Conservation (phyloP, 2,797 vertebrate genomes). For the Rachycentron canadum region DNA sequence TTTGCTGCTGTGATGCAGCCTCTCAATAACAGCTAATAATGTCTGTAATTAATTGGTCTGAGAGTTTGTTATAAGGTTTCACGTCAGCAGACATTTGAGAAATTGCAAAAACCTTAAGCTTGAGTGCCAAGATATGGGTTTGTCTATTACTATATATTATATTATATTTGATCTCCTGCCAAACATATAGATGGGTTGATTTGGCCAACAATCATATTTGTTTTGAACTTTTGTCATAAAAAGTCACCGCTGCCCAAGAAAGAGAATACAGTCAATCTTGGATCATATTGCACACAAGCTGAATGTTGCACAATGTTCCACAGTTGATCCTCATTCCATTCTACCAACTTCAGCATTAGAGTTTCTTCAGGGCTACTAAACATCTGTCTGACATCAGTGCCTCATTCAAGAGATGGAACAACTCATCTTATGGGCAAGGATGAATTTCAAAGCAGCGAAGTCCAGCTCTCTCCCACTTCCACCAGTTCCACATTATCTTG, state of each 20-base stretch:
- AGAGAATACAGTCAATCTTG: constrained; percentile 1
- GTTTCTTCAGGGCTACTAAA: no score
- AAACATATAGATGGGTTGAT: not conserved
- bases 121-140: not conserved
- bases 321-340: no score
- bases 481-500: no score
- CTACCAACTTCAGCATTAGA: no score
- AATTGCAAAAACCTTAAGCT: not conserved
- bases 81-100: constrained; percentile 27
- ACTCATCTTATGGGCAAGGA: no score
- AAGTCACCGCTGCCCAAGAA: not conserved
- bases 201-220: not conserved
- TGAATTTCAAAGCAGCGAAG: no score
- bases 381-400: no score
- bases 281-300: no score
- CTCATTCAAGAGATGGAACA: no score
- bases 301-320: no score
- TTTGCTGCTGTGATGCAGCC: constrained; percentile 23
- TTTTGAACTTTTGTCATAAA: constrained; percentile 19
- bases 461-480: no score
- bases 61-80: constrained; percentile 9
- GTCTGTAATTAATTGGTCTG: constrained; percentile 34
- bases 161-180: constrained; percentile 7
- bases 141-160: not conserved
- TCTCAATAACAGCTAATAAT: constrained; percentile 45